phyloP scores from a whole-genome alignment of 2,888 invertebrate species.

The Abrostola tripartita region DNA sequence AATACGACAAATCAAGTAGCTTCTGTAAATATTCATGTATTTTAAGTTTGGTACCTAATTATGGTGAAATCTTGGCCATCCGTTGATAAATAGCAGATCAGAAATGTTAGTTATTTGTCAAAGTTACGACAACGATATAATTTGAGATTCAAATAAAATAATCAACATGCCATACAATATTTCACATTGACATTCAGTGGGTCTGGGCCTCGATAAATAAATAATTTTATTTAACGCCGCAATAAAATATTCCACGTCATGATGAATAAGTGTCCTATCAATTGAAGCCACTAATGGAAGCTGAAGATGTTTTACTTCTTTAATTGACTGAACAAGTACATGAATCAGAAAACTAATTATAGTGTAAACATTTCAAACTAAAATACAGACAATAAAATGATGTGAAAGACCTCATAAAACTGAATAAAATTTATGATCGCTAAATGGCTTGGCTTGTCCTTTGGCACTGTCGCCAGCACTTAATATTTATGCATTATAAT shows the following conservation, averaged over 20 bases:
- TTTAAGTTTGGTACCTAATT: conserved; percentile 14
- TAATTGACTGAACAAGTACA: conserved; percentile 43
- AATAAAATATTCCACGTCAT: conserved; percentile 26
- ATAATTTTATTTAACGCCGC: conserved; percentile 36
- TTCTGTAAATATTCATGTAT: conserved; percentile 12
- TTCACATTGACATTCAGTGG: conserved; percentile 31
- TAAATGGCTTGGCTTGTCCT: conserved; percentile 59
- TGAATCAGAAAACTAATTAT: conserved; percentile 46
- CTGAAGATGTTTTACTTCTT: conserved; percentile 39
- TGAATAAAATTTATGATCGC: conserved; percentile 54
- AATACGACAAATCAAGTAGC: conserved; percentile 5
- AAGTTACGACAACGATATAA: conserved; percentile 33
- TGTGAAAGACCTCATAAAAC: conserved; percentile 61
- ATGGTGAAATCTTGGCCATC: conserved; percentile 8
- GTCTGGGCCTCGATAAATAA: conserved; percentile 23
- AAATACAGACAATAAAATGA: conserved; percentile 51
- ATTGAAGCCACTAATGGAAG: conserved; percentile 42
- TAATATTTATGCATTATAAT: conserved; percentile 58
- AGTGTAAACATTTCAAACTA: conserved; percentile 42
- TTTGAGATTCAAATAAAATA: conserved; percentile 46
- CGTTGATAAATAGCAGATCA: conserved; percentile 30
- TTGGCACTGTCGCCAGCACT: conserved; percentile 54
- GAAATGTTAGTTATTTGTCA: conserved; percentile 34
- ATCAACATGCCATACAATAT: conserved; percentile 29
- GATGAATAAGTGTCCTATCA: conserved; percentile 41